These are phyloP conservation scores for Acleris literana DNA, from an alignment of 2,888 invertebrate species.

Conservation along the genomic window DNA sequence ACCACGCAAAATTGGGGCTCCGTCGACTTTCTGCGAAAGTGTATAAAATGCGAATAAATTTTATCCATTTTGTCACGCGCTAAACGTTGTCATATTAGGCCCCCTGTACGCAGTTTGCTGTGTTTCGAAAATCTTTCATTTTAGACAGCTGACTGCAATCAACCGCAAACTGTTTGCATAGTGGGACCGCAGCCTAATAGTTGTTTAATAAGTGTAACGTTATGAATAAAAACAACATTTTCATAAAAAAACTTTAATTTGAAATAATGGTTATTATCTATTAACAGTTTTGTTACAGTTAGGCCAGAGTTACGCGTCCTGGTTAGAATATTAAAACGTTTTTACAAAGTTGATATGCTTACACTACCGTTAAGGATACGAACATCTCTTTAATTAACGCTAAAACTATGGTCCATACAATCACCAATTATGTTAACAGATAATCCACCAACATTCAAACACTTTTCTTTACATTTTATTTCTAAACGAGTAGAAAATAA, in stretches of 20 bases:
- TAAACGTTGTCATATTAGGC: no score
- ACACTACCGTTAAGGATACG: slow-evolving; percentile 59
- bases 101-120: no score
- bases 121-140: no score
- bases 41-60: no score
- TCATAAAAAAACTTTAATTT: slow-evolving; percentile 75
- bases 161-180: no score
- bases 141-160: no score
- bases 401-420: slow-evolving; percentile 41
- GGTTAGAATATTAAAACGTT: slow-evolving; percentile 71
- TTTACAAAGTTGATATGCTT: slow-evolving; percentile 80
- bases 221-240: slow-evolving; percentile 36
- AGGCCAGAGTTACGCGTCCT: slow-evolving; percentile 75
- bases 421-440: slow-evolving; percentile 70
- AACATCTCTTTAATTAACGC: slow-evolving; percentile 40
- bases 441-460: slow-evolving; percentile 80
- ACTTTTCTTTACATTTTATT: slow-evolving; percentile 55
- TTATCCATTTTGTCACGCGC: no score
- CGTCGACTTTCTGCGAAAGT: no score
- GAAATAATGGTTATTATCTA: slow-evolving; percentile 83
- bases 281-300: slow-evolving; percentile 79
- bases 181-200: no score
- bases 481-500: slow-evolving; percentile 76
- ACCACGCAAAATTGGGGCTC: no score
- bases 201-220: no score